Percentiles rank a stretch among this genome's conserved stretches.
phyloP scores from a whole-genome alignment of 2,113 vertebrate species.

The Nymphicus hollandicus region DNA sequence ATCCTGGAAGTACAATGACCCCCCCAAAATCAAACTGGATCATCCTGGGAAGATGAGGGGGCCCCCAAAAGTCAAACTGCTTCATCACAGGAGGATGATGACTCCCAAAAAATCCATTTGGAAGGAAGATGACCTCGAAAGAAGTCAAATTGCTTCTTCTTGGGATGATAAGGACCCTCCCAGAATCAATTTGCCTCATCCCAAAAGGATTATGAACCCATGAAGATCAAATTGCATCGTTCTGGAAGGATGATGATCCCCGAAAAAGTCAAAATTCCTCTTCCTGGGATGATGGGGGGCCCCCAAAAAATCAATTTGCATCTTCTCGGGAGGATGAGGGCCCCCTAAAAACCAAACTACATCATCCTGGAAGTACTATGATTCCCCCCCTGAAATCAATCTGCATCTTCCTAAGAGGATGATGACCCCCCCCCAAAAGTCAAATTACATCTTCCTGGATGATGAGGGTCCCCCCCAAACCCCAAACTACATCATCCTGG shows the following conservation, averaged over 20 bases:
- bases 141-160: not conserved
- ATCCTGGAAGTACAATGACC: not conserved
- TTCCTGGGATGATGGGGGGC: no score
- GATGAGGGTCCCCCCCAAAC: fast-evolving
- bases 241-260: fast-evolving
- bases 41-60: not conserved
- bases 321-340: fast-evolving
- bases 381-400: not conserved
- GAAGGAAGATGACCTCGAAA: fast-evolving
- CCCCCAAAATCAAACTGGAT: not conserved
- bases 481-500: not conserved
- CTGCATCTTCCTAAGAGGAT: no score
- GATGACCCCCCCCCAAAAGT: fast-evolving
- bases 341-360: not conserved
- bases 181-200: not conserved
- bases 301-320: not conserved
- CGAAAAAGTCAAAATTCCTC: no score
- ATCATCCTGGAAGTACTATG: fast-evolving
- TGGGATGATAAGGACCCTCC: no score
- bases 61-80: not conserved
- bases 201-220: no score
- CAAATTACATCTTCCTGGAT: not conserved
- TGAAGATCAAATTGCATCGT: not conserved
- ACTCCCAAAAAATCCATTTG: no score
- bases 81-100: no score